A percentile compares a stretch with the other conserved stretches of the same genome.
Conservation (phyloP, 2,888 invertebrate genomes). For the Drosophila kambysellisi region DNA sequence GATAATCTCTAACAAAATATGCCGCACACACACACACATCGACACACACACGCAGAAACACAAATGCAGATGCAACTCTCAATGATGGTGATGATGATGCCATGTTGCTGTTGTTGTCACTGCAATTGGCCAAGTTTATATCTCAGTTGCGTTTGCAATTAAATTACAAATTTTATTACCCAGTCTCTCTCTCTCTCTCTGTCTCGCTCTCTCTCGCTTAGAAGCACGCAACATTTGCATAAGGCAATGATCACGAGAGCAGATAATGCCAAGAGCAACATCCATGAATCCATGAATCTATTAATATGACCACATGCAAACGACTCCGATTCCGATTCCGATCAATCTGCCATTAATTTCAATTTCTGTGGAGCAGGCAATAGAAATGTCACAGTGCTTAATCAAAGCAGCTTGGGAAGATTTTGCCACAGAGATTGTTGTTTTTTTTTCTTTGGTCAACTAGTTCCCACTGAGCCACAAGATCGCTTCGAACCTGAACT, state of each 20-base stretch:
- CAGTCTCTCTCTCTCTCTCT: background rate
- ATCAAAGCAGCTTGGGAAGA: constrained; percentile 78
- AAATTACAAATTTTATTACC: constrained; percentile 24
- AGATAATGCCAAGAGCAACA: constrained; percentile 38
- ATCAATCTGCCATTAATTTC: constrained; percentile 77
- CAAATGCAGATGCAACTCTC: constrained; percentile 8
- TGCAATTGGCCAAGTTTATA: constrained; percentile 29
- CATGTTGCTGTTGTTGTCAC: constrained; percentile 2
- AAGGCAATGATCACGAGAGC: constrained; percentile 28
- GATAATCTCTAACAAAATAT: constrained; percentile 71
- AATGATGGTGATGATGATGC: constrained; percentile 7
- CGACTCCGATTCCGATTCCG: constrained; percentile 39
- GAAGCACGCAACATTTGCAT: constrained; percentile 40
- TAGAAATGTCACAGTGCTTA: constrained; percentile 76
- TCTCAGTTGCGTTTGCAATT: constrained; percentile 18
- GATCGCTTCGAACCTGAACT: constrained; percentile 28
- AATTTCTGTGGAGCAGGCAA: constrained; percentile 61
- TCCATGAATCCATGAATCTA: constrained; percentile 44
- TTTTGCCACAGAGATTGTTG: constrained; percentile 39
- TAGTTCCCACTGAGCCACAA: constrained; percentile 64
- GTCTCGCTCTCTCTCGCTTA: background rate
- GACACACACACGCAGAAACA: constrained; percentile 6
- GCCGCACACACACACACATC: constrained; percentile 24
- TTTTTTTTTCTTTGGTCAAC: constrained; percentile 32
- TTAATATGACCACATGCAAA: constrained; percentile 53